Evolutionary conservation across 23 tunicate species (phyloP), one percentile per base, ranked within the genome.

Genomic region (Phallusia fumigata): DNA sequence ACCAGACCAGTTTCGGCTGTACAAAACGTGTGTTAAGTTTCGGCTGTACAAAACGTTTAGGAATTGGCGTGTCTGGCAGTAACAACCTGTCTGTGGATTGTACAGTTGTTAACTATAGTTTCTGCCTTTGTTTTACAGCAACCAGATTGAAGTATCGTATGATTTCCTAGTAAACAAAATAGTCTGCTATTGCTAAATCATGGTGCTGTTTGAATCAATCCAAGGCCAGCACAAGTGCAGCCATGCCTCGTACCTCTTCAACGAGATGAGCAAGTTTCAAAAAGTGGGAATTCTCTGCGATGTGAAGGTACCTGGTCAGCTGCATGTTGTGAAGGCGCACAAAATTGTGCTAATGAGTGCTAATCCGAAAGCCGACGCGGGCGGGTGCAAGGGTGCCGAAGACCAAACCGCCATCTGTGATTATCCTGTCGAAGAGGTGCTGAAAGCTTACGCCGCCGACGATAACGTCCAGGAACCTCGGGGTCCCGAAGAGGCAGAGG

Each of bases 211-310:
- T 16, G 69, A 16, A 1, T 22, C 69, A 58, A 58, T 1, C 16
- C 26, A 58, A 58, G 69, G 13, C 28, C 28, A 22, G 30, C 34
- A 73, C 49, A 90, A 90, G 30, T 22, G n/a, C 65, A 40, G 65
- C 73, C 96, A 91, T 73, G 86, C 86, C 77, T 87, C 80, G 31
- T 74, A 52, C 36, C 78, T 92, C 32, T 92, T 92, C 49, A 50
- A 82, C 51, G 88, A 87, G 47, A 83, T 92, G 88, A 65, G 91
- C 75, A 87, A 87, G 65, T 92, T 92, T 47, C 88, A 83, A 52
- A 80, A 87, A 76, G 86, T 83, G 21, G 97, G 97, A 3, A 33
- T 92, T 32, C 81, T 92, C 18, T 92, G 97, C 76, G 97, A 92
- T 65, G 78, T 86, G 44, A 83, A 78, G 6, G 88, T 87, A 16